A percentile compares a stretch with the other conserved stretches of the same genome.
These are phyloP conservation scores for Neoitamus cyanurus DNA, from an alignment of 2,888 invertebrate genomes.

Conservation along the genomic window DNA sequence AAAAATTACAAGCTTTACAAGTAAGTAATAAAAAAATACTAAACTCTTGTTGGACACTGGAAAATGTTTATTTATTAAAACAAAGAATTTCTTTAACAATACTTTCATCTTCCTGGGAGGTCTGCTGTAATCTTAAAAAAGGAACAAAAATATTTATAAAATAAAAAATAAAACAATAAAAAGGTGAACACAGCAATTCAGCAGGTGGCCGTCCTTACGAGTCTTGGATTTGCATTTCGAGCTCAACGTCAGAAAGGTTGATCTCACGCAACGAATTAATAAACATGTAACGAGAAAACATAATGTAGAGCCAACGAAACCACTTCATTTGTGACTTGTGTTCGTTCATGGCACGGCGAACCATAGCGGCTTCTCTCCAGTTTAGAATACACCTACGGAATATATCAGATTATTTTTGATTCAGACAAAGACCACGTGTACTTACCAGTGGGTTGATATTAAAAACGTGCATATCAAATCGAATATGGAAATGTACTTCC, in stretches of 20 bases:
- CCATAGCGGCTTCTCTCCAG: slow-evolving; percentile 70
- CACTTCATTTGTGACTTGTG: slow-evolving; percentile 95
- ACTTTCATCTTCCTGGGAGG: background rate
- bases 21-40: background rate
- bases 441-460: slow-evolving; percentile 81
- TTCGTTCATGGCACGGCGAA: slow-evolving; percentile 83
- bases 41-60: background rate
- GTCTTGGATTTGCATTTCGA: slow-evolving; percentile 77
- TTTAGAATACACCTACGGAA: slow-evolving; percentile 74
- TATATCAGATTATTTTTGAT: background rate
- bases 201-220: slow-evolving; percentile 2
- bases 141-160: background rate
- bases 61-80: background rate
- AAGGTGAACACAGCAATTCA: background rate
- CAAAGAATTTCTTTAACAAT: background rate
- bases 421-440: slow-evolving; percentile 35
- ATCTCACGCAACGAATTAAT: slow-evolving; percentile 88
- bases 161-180: background rate
- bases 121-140: background rate
- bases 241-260: slow-evolving; percentile 78
- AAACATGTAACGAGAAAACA: slow-evolving; percentile 89
- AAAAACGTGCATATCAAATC: slow-evolving; percentile 86
- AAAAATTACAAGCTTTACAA: too few species aligned
- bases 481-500: slow-evolving; percentile 86
- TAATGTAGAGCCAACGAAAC: slow-evolving; percentile 90